Conservation (phyloP, 2,797 vertebrate species). For the Lagodon rhomboides region DNA sequence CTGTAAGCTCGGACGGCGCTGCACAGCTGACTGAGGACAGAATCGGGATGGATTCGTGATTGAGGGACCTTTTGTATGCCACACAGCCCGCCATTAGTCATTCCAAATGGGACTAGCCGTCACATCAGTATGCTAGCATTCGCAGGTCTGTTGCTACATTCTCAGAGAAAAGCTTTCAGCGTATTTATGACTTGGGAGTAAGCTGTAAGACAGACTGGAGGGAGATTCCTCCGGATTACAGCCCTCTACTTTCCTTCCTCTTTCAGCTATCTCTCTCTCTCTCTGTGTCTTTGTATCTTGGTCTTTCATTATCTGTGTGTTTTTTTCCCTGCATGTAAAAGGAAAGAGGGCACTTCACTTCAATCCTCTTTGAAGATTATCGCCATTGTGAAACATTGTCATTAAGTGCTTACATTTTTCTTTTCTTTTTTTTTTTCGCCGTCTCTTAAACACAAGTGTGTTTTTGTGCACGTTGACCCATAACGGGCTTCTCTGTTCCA, state of each 20-base stretch:
- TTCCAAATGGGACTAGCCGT: conserved; percentile 40
- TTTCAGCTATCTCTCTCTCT: conserved; percentile 29
- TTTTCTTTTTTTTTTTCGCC: conserved; percentile 27
- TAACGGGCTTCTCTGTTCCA: conserved; percentile 25
- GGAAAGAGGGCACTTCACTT: conserved; percentile 55
- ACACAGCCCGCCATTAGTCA: conserved; percentile 34
- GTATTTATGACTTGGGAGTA: conserved; percentile 79
- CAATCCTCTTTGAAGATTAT: conserved; percentile 78
- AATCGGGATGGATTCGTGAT: conserved; percentile 22
- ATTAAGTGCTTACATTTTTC: conserved; percentile 67
- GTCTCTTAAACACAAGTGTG: conserved; percentile 54
- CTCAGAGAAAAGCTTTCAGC: conserved; percentile 64
- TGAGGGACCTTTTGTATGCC: conserved; percentile 20
- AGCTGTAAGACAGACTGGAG: conserved; percentile 73
- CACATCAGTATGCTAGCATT: conserved; percentile 64
- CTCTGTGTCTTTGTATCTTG: conserved; percentile 27
- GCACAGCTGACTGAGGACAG: conserved; percentile 32
- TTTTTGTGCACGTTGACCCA: conserved; percentile 57
- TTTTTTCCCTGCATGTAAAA: conserved; percentile 29
- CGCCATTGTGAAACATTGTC: conserved; percentile 69
- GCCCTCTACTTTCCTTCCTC: conserved; percentile 14
- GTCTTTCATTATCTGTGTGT: conserved; percentile 43
- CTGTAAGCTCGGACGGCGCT: conserved; percentile 27
- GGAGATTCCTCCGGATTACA: conserved; percentile 62
- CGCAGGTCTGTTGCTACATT: conserved; percentile 76